These are phyloP conservation scores for Bufotes viridis DNA, from an alignment of 2,797 vertebrate genomes.

Conservation along the genomic window DNA sequence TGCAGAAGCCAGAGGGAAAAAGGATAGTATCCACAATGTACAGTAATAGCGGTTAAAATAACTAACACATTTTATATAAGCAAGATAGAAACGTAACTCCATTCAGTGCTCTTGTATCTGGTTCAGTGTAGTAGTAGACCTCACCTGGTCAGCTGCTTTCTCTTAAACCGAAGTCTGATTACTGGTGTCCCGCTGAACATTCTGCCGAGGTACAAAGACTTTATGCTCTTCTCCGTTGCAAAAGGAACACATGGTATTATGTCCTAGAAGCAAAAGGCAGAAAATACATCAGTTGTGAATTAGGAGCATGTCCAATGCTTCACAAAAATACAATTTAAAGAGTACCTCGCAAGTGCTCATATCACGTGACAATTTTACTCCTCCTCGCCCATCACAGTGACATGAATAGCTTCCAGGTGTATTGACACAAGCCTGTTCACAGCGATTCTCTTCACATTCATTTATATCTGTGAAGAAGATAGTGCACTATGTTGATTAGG, in stretches of 20 bases:
- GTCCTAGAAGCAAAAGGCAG: conserved; percentile 75
- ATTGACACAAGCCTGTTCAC: conserved; percentile 90
- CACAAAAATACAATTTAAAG: not conserved
- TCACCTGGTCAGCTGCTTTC: conserved; percentile 89
- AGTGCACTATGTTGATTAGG: not conserved
- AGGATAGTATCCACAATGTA: not conserved
- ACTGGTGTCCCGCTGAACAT: conserved; percentile 93
- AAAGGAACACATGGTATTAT: conserved; percentile 84
- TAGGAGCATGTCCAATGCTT: not conserved
- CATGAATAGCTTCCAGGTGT: conserved; percentile 89
- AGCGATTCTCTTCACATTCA: conserved; percentile 85
- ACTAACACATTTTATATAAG: not conserved
- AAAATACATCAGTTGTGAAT: not conserved
- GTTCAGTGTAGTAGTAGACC: conserved; percentile 1
- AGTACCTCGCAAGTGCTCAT: conserved; percentile 91
- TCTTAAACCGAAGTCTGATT: conserved; percentile 88
- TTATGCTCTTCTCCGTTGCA: conserved; percentile 84
- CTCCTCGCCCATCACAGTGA: conserved; percentile 91
- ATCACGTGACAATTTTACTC: conserved; percentile 85
- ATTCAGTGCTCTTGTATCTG: not conserved
- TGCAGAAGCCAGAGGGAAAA: conserved; percentile 27
- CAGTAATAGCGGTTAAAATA: not conserved
- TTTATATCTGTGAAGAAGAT: conserved; percentile 82
- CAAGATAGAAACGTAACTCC: not conserved
- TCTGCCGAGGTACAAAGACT: conserved; percentile 91